Evolutionary conservation across 1,140 invertebrate species (phyloP).

Genomic region (Neodiprion virginianus): DNA sequence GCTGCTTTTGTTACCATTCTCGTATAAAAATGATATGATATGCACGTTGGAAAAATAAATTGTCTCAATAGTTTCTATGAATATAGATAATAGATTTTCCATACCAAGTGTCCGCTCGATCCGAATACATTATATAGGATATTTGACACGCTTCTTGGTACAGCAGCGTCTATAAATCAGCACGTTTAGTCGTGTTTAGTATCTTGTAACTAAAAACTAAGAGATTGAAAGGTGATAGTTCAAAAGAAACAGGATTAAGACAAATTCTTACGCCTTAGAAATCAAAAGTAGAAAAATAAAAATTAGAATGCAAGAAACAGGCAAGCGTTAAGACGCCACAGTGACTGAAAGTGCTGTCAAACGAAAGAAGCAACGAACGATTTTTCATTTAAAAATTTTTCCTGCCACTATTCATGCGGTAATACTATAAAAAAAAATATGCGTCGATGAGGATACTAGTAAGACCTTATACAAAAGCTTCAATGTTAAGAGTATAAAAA

Average conservation of each 20-base stretch:
- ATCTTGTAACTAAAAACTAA: neutral
- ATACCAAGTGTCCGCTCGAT: neutral
- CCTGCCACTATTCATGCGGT: no score
- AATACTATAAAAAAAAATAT: no score
- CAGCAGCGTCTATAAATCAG: neutral
- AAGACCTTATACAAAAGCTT: no score
- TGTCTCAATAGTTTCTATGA: slow-evolving; percentile 57
- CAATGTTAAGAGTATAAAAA: no score
- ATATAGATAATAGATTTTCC: slow-evolving; percentile 46
- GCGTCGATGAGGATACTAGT: no score
- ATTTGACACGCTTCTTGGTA: neutral
- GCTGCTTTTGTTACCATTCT: neutral
- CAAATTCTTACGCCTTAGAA: neutral
- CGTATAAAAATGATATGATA: slow-evolving; percentile 65
- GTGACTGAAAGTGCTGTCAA: no score
- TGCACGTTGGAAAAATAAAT: slow-evolving; percentile 64
- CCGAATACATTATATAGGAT: neutral
- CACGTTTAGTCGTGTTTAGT: neutral
- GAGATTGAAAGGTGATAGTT: neutral
- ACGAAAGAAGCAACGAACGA: no score
- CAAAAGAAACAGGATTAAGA: neutral
- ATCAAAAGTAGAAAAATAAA: neutral
- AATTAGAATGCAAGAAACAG: neutral
- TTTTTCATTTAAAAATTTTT: no score
- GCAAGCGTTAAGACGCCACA: neutral